Conservation (phyloP, 2,888 invertebrate species). For the Amphipyra berbera region DNA sequence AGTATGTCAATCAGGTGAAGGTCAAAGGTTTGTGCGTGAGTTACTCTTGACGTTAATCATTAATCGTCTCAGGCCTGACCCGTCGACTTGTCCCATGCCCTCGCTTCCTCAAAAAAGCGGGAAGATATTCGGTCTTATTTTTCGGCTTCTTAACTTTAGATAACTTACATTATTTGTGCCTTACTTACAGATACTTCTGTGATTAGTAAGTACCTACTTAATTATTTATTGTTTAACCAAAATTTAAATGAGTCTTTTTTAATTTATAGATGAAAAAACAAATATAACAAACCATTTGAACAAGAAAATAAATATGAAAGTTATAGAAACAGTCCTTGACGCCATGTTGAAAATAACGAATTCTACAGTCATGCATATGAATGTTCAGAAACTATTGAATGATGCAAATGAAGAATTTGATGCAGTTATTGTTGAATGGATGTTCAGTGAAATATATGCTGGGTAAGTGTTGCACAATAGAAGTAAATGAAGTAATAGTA, state of each 20-base stretch:
- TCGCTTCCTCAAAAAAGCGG: not conserved
- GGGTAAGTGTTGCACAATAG: slow-evolving; percentile 49
- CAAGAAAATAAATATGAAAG: not conserved
- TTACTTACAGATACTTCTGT: too few relatives aligned
- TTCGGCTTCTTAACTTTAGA: not conserved
- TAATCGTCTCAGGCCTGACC: not conserved
- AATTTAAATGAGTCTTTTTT: too few relatives aligned
- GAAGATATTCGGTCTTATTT: not conserved
- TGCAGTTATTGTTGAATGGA: slow-evolving; percentile 65
- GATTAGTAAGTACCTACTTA: too few relatives aligned
- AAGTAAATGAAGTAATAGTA: not conserved
- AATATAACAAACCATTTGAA: not conserved
- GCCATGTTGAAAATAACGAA: slow-evolving; percentile 8
- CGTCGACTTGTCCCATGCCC: not conserved
- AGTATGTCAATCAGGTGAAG: not conserved
- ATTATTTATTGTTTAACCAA: too few relatives aligned
- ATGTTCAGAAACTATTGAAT: slow-evolving; percentile 7
- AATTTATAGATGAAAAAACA: not conserved
- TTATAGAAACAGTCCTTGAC: not conserved
- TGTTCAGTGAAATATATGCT: slow-evolving; percentile 61
- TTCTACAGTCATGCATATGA: slow-evolving; percentile 4
- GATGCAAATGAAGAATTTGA: slow-evolving; percentile 5
- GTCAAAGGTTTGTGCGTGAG: not conserved
- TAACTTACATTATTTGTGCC: too few relatives aligned
- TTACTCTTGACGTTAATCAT: not conserved